Conservation (phyloP, 1,140 invertebrate genomes). For the Sarcophaga peregrina region DNA sequence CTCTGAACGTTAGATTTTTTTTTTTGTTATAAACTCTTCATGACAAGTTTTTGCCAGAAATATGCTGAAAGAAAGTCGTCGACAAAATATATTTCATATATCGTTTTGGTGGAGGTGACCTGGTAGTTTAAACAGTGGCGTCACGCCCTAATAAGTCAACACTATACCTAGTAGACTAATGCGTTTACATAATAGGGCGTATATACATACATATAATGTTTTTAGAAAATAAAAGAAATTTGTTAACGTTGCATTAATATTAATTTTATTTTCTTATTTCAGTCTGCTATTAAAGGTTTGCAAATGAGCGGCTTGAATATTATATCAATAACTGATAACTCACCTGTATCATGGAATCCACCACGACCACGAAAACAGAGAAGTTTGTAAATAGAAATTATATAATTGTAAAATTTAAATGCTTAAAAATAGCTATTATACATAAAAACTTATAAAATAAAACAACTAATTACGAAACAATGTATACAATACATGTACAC, state of each 20-base stretch:
- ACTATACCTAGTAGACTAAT: no score
- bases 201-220: no score
- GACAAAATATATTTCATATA: no score
- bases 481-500: background rate
- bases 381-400: conserved; percentile 71
- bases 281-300: conserved; percentile 93
- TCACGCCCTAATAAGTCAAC: no score
- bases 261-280: conserved; percentile 62
- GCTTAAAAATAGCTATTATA: background rate
- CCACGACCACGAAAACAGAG: conserved; percentile 79
- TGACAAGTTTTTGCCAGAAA: no score
- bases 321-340: conserved; percentile 90
- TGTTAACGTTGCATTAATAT: background rate
- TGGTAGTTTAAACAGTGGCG: no score
- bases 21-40: no score
- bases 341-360: conserved; percentile 82
- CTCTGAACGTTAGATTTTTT: no score
- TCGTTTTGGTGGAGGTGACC: no score
- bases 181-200: no score
- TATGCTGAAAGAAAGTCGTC: no score
- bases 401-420: background rate
- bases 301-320: conserved; percentile 90
- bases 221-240: no score
- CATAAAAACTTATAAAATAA: background rate
- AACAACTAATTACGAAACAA: background rate